Percentiles rank a stretch among this genome's conserved stretches.
phyloP scores from a whole-genome alignment of 2,888 invertebrate species.

The Harpalus rubripes region DNA sequence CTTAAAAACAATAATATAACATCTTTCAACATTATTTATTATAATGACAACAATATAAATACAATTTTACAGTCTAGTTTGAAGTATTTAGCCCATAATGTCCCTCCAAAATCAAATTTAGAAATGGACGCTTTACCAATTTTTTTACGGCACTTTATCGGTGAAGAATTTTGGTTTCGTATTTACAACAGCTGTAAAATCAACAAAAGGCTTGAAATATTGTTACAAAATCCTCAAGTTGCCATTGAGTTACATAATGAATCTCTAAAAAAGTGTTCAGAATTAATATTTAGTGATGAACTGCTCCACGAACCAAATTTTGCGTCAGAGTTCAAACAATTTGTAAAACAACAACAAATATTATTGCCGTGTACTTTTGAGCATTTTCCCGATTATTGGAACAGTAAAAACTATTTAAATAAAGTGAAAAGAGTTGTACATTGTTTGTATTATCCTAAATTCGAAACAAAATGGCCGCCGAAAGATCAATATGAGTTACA shows the following conservation, averaged over 20 bases:
- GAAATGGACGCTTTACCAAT: conserved; percentile 81
- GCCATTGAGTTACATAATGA: conserved; percentile 84
- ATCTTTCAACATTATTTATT: conserved; percentile 76
- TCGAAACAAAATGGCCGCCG: conserved; percentile 77
- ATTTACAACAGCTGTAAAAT: conserved; percentile 76
- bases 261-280: conserved; percentile 82
- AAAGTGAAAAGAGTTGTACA: conserved; percentile 80
- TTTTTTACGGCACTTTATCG: conserved; percentile 80
- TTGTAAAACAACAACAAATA: conserved; percentile 78
- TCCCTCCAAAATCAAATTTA: conserved; percentile 76
- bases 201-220: conserved; percentile 76
- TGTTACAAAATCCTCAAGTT: conserved; percentile 80
- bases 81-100: conserved; percentile 78
- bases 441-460: conserved; percentile 80
- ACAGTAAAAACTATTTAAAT: conserved; percentile 78
- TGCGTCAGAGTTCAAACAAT: conserved; percentile 82
- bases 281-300: conserved; percentile 81
- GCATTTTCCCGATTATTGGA: conserved; percentile 83
- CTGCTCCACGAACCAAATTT: conserved; percentile 82
- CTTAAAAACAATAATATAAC: conserved; percentile 77
- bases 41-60: conserved; percentile 72
- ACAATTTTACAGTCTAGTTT: conserved; percentile 70
- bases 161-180: conserved; percentile 82
- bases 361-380: conserved; percentile 84
- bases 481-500: conserved; percentile 77